A percentile compares a stretch with the other conserved stretches of the same genome.
These are phyloP conservation scores for Tachina fera DNA, from an alignment of 2,888 invertebrate species.

Conservation along the genomic window DNA sequence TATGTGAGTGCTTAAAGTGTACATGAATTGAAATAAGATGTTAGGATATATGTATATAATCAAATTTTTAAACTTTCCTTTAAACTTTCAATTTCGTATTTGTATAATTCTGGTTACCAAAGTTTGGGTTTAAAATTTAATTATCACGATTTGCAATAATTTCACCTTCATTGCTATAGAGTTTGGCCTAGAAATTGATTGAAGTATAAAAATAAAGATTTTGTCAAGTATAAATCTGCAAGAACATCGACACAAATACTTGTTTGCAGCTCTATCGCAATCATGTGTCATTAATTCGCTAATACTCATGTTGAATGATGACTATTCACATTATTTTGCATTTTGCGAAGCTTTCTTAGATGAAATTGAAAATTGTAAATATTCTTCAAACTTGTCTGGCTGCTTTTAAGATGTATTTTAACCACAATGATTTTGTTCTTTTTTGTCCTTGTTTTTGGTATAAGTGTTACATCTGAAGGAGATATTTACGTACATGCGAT, in stretches of 20 bases:
- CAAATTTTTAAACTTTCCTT: background rate
- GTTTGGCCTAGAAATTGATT: conserved; percentile 3
- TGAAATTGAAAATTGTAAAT: background rate
- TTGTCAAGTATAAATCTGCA: conserved; percentile 7
- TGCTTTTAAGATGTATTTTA: background rate
- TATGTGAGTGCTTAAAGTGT: no score
- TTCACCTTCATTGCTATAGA: background rate
- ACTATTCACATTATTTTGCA: no score
- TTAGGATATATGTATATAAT: no score
- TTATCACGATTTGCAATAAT: conserved; percentile 6
- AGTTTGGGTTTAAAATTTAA: background rate
- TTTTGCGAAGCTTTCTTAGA: background rate
- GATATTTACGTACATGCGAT: no score
- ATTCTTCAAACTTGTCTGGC: background rate
- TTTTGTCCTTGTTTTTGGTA: no score
- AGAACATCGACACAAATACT: background rate
- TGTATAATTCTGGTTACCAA: background rate
- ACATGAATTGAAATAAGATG: no score
- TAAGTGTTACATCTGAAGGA: no score
- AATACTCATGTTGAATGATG: background rate
- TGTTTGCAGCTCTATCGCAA: background rate
- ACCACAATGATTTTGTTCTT: no score
- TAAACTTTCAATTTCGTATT: background rate
- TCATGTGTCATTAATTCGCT: conserved; percentile 19
- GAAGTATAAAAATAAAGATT: conserved; percentile 9